These are phyloP conservation scores for Chrysodeixis includens DNA, from an alignment of 2,888 invertebrate genomes.

Conservation along the genomic window DNA sequence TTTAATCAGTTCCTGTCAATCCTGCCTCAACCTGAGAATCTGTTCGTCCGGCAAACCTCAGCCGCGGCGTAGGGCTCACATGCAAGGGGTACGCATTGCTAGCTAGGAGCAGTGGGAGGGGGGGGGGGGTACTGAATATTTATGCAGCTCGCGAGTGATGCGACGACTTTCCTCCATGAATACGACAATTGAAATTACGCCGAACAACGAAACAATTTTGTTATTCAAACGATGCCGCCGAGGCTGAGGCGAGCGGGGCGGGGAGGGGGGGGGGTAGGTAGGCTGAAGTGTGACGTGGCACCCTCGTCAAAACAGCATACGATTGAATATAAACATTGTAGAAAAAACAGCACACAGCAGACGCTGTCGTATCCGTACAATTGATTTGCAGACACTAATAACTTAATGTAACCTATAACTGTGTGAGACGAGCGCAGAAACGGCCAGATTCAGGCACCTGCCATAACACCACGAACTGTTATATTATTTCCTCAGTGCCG, in stretches of 20 bases:
- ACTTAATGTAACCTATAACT: conserved; percentile 17
- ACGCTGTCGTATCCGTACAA: not conserved
- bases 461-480: not conserved
- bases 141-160: conserved; percentile 60
- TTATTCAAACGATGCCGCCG: conserved; percentile 51
- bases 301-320: conserved; percentile 54
- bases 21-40: too few relatives aligned
- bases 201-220: conserved; percentile 58
- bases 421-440: too few relatives aligned
- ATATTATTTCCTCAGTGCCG: not conserved
- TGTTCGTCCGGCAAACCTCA: conserved; percentile 46
- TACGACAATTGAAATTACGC: conserved; percentile 71
- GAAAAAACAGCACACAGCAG: conserved; percentile 21
- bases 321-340: conserved; percentile 61
- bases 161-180: conserved; percentile 65
- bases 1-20: too few relatives aligned
- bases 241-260: not conserved
- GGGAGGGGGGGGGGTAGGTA: not conserved
- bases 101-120: not conserved
- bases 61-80: conserved; percentile 15
- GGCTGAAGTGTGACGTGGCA: not conserved
- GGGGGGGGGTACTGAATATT: conserved; percentile 59
- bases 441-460: not conserved
- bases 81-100: conserved; percentile 10
- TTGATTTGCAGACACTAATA: conserved; percentile 13